Conservation (phyloP, 2,888 invertebrate species). For the Drosophila suboccidentalis region DNA sequence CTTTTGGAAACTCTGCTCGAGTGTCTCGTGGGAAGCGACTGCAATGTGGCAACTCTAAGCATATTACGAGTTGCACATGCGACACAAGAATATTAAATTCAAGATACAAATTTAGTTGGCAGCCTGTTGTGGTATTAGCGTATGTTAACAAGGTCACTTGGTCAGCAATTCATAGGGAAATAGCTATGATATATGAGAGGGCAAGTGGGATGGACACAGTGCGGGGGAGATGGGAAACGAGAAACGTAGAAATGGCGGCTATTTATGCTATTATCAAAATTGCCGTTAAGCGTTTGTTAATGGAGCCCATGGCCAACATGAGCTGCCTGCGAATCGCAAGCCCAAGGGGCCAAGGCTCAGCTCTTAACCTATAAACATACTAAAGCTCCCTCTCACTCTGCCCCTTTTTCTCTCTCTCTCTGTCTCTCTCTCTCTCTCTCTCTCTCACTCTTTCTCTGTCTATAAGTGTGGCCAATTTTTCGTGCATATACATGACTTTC, state of each 20-base stretch:
- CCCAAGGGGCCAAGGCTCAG: slow-evolving; percentile 76
- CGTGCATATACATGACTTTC: slow-evolving; percentile 78
- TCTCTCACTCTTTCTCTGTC: neutral
- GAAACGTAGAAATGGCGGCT: neutral
- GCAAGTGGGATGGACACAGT: neutral
- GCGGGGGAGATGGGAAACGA: neutral
- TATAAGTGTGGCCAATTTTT: slow-evolving; percentile 59
- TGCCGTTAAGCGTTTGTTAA: slow-evolving; percentile 65
- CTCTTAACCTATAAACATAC: slow-evolving; percentile 80
- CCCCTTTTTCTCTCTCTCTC: no score
- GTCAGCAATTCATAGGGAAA: slow-evolving; percentile 32
- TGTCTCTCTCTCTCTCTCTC: no score
- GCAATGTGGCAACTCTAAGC: slow-evolving; percentile 61
- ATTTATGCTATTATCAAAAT: slow-evolving; percentile 78
- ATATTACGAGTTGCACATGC: slow-evolving; percentile 30
- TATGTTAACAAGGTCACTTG: slow-evolving; percentile 71
- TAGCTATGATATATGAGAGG: slow-evolving; percentile 9
- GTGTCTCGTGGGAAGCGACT: slow-evolving; percentile 65
- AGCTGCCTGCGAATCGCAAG: slow-evolving; percentile 47
- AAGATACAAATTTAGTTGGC: neutral
- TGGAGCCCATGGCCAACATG: slow-evolving; percentile 57
- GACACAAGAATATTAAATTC: slow-evolving; percentile 8
- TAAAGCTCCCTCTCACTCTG: slow-evolving; percentile 25
- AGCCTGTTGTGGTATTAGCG: slow-evolving; percentile 15
- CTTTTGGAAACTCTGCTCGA: slow-evolving; percentile 3